Evolutionary conservation across 1,140 invertebrate species (phyloP), one percentile per base, ranked within the genome.

Genomic region (Trachelipus rathkii): DNA sequence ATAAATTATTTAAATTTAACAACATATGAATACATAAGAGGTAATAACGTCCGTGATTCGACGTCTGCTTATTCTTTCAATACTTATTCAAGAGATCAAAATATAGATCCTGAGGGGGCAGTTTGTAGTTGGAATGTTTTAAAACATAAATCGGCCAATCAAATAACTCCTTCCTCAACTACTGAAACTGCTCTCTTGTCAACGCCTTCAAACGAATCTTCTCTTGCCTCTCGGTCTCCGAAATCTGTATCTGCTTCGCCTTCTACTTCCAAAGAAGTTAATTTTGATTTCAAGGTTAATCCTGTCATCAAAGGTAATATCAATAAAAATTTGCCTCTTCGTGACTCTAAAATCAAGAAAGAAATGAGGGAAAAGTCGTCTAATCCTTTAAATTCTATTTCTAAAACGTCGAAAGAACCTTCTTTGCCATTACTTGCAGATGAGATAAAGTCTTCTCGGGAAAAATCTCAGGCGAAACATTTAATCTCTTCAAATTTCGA

Each of bases 1-100:
- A 93, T 95, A 83, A 91, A 91, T 10, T 89, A 90, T 78, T 85
- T 94, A 73, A 93, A 93, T 0, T 85, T 95, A 19, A 95, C 94
- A 8, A 96, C 94, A 0, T 96, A 95, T 84, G 94, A 96, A 84
- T 96, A 95, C 81, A 84, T 85, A 45, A 78, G 82, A 21, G 75
- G 81, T 10, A 77, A 78, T 43, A 77, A 78, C 69, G 33, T 81
- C 19, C 72, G 77, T 6, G 79, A 75, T 53, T 81, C 79, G 6
- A 78, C 72, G 66, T 81, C 79, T 19, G 75, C 77, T 8, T 73
- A 78, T 69, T 81, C 79, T 21, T 81, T 81, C 45, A 76, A 71
- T 50, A 77, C 75, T 11, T 78, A 78, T 45, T 73, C 74, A 45
- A 74, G 77, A 44, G 77, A 78, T 21, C 60, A 71, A n/a, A 76